These are phyloP conservation scores for Nestor notabilis DNA, from an alignment of 2,113 vertebrate genomes.

Conservation along the genomic window DNA sequence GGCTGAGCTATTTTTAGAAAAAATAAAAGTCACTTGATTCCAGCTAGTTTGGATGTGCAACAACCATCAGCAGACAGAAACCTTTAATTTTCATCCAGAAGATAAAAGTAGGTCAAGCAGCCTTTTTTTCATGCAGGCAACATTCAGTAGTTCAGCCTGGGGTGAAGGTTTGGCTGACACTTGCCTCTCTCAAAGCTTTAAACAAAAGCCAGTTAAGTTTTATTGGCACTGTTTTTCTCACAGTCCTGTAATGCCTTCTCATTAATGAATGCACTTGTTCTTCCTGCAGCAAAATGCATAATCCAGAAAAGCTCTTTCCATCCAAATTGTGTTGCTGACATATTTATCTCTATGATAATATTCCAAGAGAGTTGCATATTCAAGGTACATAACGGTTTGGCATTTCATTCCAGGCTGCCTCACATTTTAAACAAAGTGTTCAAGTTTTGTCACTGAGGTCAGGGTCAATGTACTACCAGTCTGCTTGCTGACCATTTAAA, in stretches of 20 bases:
- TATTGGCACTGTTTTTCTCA: neutral
- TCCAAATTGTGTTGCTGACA: neutral
- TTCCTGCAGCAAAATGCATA: neutral
- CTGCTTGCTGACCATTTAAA: neutral
- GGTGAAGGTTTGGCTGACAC: slow-evolving; percentile 24
- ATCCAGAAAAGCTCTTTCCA: neutral
- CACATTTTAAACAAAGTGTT: neutral
- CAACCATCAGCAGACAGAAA: neutral
- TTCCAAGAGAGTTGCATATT: neutral
- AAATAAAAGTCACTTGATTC: neutral
- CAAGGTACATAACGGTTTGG: neutral
- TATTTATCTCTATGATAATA: neutral
- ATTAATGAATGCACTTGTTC: neutral
- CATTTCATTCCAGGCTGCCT: neutral
- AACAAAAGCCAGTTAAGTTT: neutral
- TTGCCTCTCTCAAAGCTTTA: slow-evolving; percentile 13
- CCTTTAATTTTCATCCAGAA: neutral
- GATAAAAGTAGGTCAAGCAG: slow-evolving; percentile 39
- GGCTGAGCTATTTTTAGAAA: neutral
- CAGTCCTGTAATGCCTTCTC: neutral
- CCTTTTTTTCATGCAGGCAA: neutral
- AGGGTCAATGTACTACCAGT: neutral
- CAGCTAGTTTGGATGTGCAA: neutral
- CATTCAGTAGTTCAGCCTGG: neutral
- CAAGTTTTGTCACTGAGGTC: neutral